Base-by-base conservation (phyloP, 2,888 invertebrate species). In the Diplazon laetatorius region DNA sequence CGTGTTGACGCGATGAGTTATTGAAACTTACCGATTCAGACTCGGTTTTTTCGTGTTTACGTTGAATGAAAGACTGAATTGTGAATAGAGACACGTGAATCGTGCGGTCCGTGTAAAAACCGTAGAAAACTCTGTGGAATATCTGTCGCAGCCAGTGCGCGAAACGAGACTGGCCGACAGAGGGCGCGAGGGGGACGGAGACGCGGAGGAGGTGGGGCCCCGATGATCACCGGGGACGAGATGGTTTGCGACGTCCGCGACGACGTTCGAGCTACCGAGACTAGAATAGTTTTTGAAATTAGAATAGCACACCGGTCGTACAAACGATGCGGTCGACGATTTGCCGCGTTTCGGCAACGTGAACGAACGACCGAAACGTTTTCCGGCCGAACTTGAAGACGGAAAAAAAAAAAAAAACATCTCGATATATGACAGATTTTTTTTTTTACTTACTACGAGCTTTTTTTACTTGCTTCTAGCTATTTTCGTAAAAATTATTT, bases 121-220 rank as follows among this genome's bases (percentile, higher is more conserved):
- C 63, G 80, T 46, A 39, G 50, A 69, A 77, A 78, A 71, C 66
- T 69, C 82, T 76, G 60, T 69, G 57, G 80, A 84, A n/a, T 87
- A 87, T 86, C 85, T 84, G 85, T 81, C 85, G 85, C 86, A 86
- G 81, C 80, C 88, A 86, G 82, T 87, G 85, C 84, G 81, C 81
- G 83, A 84, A 80, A 82, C 82, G 82, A 85, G 84, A 88, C 89
- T 89, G 88, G 80, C 48, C 42, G 30, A 68, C n/a, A n/a, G n/a
- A 60, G 72, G 80, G 74, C 80, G 76, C 78, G 82, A 78, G 85
- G 79, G n/a, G 80, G 78, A 65, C 18, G 71, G 72, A 60, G 52
- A 72, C 71, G 75, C 65, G 50, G 50, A 14, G 44, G 22, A 75
- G 22, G 59, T 73, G 46, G 69, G 37, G 68, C 48, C 44, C 76